Evolutionary conservation across 2,113 vertebrate species (phyloP).

Genomic region (Cheirogaleus medius): DNA sequence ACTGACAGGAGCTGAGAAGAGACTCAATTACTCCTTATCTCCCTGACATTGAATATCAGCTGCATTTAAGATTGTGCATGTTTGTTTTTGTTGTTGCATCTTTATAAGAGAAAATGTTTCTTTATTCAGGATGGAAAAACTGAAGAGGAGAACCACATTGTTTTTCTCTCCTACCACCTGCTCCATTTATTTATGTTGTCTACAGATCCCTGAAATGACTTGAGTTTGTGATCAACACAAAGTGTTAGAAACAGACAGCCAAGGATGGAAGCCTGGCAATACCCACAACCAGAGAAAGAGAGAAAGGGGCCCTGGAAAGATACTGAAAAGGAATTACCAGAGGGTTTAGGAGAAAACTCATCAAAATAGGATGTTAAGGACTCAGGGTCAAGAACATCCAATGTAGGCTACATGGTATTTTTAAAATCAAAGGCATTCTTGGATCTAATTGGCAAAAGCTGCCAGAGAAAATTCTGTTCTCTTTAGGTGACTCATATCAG

Average conservation of each 20-base stretch:
- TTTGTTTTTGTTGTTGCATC: background rate
- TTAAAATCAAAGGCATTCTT: conserved; percentile 6
- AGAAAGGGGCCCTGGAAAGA: background rate
- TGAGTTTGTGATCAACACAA: background rate
- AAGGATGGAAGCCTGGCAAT: background rate
- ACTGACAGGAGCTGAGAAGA: background rate
- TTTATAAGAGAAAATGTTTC: background rate
- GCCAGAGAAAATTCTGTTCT: conserved; percentile 4
- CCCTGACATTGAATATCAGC: background rate
- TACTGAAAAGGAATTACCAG: background rate
- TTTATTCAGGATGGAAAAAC: background rate
- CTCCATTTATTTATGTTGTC: background rate
- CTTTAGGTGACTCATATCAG: background rate
- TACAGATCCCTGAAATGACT: background rate
- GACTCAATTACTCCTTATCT: background rate
- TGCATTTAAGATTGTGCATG: background rate
- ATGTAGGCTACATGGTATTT: background rate
- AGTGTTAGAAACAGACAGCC: background rate
- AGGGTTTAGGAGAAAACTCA: background rate
- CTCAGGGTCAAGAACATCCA: background rate
- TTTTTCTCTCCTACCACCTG: background rate
- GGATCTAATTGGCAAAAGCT: conserved; percentile 23
- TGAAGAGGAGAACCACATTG: background rate
- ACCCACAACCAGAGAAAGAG: background rate
- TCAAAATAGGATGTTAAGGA: background rate